Percentiles rank a stretch among this genome's conserved stretches.
Conservation (phyloP, 2,113 vertebrate genomes). For the Leucosticte australis region DNA sequence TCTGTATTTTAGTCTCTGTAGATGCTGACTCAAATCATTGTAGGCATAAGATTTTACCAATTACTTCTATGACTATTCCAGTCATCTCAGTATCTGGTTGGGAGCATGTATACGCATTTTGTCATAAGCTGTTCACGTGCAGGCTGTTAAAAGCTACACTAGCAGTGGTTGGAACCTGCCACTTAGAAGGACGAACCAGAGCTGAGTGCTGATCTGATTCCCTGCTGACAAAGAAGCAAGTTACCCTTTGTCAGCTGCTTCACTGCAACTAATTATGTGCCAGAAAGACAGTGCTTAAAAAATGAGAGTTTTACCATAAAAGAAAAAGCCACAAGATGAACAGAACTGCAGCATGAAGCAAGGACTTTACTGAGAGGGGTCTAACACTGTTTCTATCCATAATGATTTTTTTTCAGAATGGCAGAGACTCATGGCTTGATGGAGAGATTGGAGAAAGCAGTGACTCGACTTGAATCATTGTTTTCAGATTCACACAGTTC, state of each 20-base stretch:
- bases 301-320: neutral
- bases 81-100: neutral
- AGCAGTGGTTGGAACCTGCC: neutral
- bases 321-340: neutral
- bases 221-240: neutral
- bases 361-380: neutral
- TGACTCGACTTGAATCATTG: conserved; percentile 86
- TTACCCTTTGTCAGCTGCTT: neutral
- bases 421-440: conserved; percentile 82
- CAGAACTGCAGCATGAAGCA: neutral
- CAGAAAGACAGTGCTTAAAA: neutral
- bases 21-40: neutral
- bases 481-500: conserved; percentile 70
- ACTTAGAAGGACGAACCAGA: neutral
- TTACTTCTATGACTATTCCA: neutral
- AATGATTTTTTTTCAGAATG: conserved; percentile 73
- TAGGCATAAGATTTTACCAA: neutral
- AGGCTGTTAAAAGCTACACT: neutral
- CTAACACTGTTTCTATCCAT: neutral
- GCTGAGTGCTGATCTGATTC: neutral
- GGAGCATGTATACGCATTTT: neutral
- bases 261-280: neutral
- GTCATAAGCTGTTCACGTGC: neutral
- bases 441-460: conserved; percentile 88
- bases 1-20: neutral